Evolutionary conservation across 2,113 vertebrate species (phyloP).

Genomic region (Pogona vitticeps): DNA sequence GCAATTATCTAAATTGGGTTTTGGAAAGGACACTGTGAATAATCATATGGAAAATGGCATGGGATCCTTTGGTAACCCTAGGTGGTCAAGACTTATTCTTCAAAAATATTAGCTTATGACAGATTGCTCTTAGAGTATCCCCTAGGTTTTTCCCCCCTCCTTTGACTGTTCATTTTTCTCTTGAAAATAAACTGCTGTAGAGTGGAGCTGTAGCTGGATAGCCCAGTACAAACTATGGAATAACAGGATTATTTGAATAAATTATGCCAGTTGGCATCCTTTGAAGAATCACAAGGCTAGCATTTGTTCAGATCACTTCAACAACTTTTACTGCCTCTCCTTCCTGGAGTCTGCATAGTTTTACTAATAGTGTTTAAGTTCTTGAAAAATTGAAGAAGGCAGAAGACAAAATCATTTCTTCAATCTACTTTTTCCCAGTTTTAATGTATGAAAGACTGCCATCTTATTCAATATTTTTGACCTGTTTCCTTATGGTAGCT

Average conservation of each 20-base stretch:
- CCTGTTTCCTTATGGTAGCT: not conserved
- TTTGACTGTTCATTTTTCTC: conserved; percentile 66
- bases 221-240: conserved; percentile 47
- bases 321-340: conserved; percentile 18
- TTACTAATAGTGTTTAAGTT: conserved; percentile 22
- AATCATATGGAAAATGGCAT: conserved; percentile 69
- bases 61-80: conserved; percentile 70
- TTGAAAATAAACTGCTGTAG: conserved; percentile 63
- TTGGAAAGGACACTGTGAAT: conserved; percentile 72
- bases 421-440: not conserved
- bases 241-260: conserved; percentile 50
- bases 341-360: conserved; percentile 14
- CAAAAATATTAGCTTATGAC: conserved; percentile 65
- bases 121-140: conserved; percentile 67
- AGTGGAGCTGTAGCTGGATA: conserved; percentile 62
- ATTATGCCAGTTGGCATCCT: conserved; percentile 38
- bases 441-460: not conserved
- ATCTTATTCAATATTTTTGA: not conserved
- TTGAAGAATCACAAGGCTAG: conserved; percentile 46
- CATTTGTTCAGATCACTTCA: conserved; percentile 36
- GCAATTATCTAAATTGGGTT: conserved; percentile 73
- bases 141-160: conserved; percentile 24
- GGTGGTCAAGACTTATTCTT: conserved; percentile 66
- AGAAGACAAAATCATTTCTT: not conserved
- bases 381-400: not conserved